Conservation (phyloP, 2,113 vertebrate genomes). For the Psephotus haematonotus region DNA sequence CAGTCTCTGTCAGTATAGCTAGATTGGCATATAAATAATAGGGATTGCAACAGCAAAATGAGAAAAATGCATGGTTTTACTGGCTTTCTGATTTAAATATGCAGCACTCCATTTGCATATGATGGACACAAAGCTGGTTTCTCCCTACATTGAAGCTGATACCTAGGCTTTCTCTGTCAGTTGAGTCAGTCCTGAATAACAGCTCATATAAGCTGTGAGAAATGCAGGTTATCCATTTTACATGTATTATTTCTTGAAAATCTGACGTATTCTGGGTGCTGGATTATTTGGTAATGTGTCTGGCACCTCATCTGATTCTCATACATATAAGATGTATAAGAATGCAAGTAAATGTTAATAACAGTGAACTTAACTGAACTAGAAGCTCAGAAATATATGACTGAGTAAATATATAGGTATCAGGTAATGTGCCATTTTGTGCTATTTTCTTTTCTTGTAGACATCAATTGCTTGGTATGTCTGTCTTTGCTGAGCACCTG, state of each 20-base stretch:
- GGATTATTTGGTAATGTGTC: background rate
- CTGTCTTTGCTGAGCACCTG: constrained; percentile 81
- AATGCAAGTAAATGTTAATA: background rate
- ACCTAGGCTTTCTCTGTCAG: background rate
- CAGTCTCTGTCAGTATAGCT: background rate
- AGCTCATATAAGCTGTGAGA: background rate
- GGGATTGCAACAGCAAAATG: background rate
- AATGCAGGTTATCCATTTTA: background rate
- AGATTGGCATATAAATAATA: accelerated
- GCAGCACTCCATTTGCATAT: background rate
- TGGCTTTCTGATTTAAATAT: background rate
- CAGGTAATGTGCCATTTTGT: background rate
- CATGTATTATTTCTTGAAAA: background rate
- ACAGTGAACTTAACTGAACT: background rate
- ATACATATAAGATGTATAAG: no score
- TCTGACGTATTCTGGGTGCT: background rate
- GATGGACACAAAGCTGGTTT: background rate
- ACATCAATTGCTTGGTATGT: constrained; percentile 72
- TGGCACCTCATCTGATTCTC: background rate
- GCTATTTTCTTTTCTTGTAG: constrained; percentile 61
- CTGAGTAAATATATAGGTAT: background rate
- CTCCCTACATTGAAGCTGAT: background rate
- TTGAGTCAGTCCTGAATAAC: background rate
- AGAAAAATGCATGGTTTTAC: accelerated
- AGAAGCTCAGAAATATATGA: background rate